Base-by-base conservation (phyloP, 1,140 invertebrate species). In the Lineus longissimus region DNA sequence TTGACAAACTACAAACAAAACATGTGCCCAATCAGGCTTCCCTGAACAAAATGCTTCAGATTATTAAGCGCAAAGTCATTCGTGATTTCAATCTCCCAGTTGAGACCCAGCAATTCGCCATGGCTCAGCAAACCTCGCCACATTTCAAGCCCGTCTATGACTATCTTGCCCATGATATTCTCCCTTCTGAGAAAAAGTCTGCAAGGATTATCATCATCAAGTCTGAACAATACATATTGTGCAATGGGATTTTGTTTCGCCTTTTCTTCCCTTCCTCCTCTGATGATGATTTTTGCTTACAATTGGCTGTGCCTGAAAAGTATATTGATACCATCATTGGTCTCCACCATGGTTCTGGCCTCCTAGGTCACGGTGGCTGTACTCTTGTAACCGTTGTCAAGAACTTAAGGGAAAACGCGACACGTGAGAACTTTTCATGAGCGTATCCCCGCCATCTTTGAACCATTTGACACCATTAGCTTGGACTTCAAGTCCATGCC, bases 131-230 rank as follows among this genome's bases (percentile, higher is more conserved):
- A 51, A 23, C 47, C n/a, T 19, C n/a, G 4, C 47, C 47, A 6
- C 47, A 51, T 51, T 51, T 51, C n/a, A 51, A 51, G n/a, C 47
- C 47, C n/a, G n/a, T 51, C 4, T 51, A 23, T n/a, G 47, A 51
- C n/a, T 51, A 7, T n/a, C n/a, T 51, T 4, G 47, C 9, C 9
- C n/a, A 51, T n/a, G n/a, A 51, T 51, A 27, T 51, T 6, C n/a
- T 51, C 6, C 47, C 47, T 7, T 19, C 47, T 23, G 47, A 51
- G 4, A 51, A 51, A n/a, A 51, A 51, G n/a, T 6, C 47, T 51
- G 47, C 47, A 23, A 6, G 47, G 4, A n/a, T 51, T 6, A n/a
- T 51, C 4, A 19, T 23, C 4, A 23, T 51, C n/a, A 19, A 51
- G 9, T 51, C 47, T 9, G 19, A 51, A 51, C n/a, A 51, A 9